These are phyloP conservation scores for Malthinus flaveolus DNA, from an alignment of 2,888 invertebrate genomes.

Conservation along the genomic window DNA sequence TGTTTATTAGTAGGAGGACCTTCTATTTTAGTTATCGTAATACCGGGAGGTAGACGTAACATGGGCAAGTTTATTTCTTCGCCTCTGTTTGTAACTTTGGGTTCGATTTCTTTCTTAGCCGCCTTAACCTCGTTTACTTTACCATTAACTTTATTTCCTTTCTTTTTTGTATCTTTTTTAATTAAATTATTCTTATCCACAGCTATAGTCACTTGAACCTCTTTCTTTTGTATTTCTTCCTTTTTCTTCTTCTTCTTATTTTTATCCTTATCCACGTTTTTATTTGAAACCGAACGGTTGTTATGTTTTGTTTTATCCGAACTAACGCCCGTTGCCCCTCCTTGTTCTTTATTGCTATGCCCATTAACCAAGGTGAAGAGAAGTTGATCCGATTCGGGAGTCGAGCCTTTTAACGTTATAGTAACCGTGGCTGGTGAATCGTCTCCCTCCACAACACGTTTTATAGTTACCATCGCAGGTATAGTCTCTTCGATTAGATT, in stretches of 20 bases:
- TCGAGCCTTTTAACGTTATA: constrained; percentile 74
- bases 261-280: constrained; percentile 20
- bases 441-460: constrained; percentile 68
- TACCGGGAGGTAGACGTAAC: constrained; percentile 50
- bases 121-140: not conserved
- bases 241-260: constrained; percentile 22
- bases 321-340: constrained; percentile 18
- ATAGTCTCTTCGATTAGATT: constrained; percentile 52
- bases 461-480: constrained; percentile 70
- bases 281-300: constrained; percentile 14
- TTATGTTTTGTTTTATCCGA: constrained; percentile 22
- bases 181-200: constrained; percentile 31
- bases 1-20: constrained; percentile 50
- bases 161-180: constrained; percentile 13
- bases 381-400: constrained; percentile 73
- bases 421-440: constrained; percentile 73
- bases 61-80: constrained; percentile 46
- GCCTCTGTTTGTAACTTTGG: constrained; percentile 24
- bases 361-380: constrained; percentile 72
- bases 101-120: constrained; percentile 1
- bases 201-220: constrained; percentile 47
- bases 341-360: constrained; percentile 45
- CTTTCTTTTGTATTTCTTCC: constrained; percentile 34
- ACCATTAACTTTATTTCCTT: constrained; percentile 23
- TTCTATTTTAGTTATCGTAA: constrained; percentile 57